Evolutionary conservation across 1,140 invertebrate species (phyloP), one percentile per base, ranked within the genome.

Genomic region (Pararge aegeria): DNA sequence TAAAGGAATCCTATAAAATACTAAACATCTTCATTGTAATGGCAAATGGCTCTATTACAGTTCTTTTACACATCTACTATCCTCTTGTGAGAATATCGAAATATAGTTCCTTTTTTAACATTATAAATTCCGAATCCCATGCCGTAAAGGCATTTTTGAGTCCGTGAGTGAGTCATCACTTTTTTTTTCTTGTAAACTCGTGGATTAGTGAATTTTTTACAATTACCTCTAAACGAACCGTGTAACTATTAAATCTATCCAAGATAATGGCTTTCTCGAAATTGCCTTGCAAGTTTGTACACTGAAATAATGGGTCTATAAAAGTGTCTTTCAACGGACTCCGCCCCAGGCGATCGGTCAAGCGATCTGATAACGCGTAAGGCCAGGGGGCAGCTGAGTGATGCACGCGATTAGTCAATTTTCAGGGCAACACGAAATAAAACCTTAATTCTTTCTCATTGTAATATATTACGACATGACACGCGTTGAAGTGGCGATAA

Each of bases 391-490:
- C 40, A 55, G 60, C 51, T 67, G 61, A 73, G 46, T 66, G 61
- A 70, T 70, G 63, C 68, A 73, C 68, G 68, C 71, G 68, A 73
- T 73, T 73, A 70, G 52, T 74, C 63, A 70, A 70, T 74, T 74
- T 70, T 70, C 55, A 48, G 62, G 51, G n/a, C 29, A 50, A 40
- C 63, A 60, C 58, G 50, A 64, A 63, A 54, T 49, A 55, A 40
- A 53, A 30, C 42, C 40, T 58, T 34, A 34, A 34, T 61, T 54
- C 50, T 61, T 50, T 58, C 62, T 53, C 34, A 29, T 54, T 29
- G 50, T 66, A 44, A 66, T 61, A 61, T 61, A 66, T 66, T 52
- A 57, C 37, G 54, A 54, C 58, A 13, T 50, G 50, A 54, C 64
- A 66, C 55, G 50, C 54, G 46, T 46, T 6, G 16, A 54, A 54